Conservation (phyloP, 1,140 invertebrate species). For the Drosophila seguyi region DNA sequence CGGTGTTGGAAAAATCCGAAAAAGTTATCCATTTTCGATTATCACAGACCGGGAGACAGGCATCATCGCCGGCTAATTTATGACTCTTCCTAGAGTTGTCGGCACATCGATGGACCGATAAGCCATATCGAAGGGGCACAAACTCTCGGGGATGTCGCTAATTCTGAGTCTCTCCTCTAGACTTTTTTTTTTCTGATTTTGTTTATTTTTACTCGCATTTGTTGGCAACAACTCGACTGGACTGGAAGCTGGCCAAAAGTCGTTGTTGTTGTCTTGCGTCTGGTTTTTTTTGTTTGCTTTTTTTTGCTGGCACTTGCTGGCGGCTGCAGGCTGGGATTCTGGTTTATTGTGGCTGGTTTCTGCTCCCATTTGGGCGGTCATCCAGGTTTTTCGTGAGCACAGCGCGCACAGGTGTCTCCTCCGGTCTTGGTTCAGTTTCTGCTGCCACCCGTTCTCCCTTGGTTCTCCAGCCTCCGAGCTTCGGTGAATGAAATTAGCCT, state of each 20-base stretch:
- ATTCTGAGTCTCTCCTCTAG: background rate
- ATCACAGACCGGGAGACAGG: slow-evolving; percentile 38
- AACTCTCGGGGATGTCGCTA: slow-evolving; percentile 28
- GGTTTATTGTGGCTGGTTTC: slow-evolving; percentile 56
- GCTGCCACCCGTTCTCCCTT: background rate
- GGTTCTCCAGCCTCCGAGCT: slow-evolving; percentile 18
- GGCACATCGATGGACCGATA: slow-evolving; percentile 50
- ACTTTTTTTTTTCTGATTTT: slow-evolving; percentile 1
- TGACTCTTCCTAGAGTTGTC: slow-evolving; percentile 58
- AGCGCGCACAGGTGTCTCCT: slow-evolving; percentile 36
- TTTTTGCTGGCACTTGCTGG: slow-evolving; percentile 46
- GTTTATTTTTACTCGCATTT: slow-evolving; percentile 32
- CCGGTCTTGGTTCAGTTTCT: background rate
- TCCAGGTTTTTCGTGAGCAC: slow-evolving; percentile 33
- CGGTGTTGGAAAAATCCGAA: slow-evolving; percentile 22
- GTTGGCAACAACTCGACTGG: slow-evolving; percentile 47
- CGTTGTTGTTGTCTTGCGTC: slow-evolving; percentile 37
- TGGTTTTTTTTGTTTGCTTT: slow-evolving; percentile 30
- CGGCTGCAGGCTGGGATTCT: slow-evolving; percentile 71
- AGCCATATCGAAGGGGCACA: slow-evolving; percentile 36
- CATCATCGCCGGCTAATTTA: slow-evolving; percentile 52
- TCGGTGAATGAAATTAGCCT: slow-evolving; percentile 51
- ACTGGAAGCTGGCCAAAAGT: slow-evolving; percentile 54
- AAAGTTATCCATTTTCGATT: slow-evolving; percentile 61
- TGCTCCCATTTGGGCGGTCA: slow-evolving; percentile 63